Base-by-base conservation (phyloP, 2,113 vertebrate species). In the Pandion haliaetus region DNA sequence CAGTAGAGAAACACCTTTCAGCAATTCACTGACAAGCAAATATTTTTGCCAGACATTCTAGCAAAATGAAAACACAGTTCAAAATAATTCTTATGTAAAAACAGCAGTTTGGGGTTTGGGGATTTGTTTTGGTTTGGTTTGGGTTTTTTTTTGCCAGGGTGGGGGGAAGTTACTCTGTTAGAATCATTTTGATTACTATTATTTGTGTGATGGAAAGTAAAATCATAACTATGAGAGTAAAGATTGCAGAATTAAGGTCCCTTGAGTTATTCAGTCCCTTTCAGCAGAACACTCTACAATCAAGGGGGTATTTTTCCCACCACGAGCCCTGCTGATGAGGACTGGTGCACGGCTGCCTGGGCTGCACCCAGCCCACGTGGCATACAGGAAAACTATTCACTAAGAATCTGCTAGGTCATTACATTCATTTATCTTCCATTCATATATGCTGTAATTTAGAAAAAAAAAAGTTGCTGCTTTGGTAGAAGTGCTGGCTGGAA, bases 261-360 rank as follows among this genome's bases (percentile, higher is more conserved):
- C 28, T 44, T 45, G 50, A 87, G 62, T 72, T 34, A 31, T 24
- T 72, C 70, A 40, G 47, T 26, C 42, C 25, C 36, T 55, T 72
- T 50, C 71, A 83, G 66, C 42, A 88, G 29, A 71, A 21, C 36
- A 44, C 25, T 12, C 8, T 1, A 10, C 49, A 80, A 16, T 36
- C 47, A 50, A 25, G 18, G 10, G 12, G 16, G 6, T 10, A 29
- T 20, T 67, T 45, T 58, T 9, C 29, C 20, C 59, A 62, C 38
- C 13, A 2, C 0, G 0, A 80, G 52, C 70, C 44, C 57, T 23
- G 29, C 11, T 26, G 26, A 3, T 0, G 3, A 70, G 38, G 23
- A 28, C 36, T 19, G 32, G 15, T 50, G 31, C 44, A 12, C 5
- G 2, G 25, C 47, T 3, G 2, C 28, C 54, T 9, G 7, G 26